Evolutionary conservation across 2,888 invertebrate genomes (phyloP).

Genomic region (Lasioglossum vierecki): DNA sequence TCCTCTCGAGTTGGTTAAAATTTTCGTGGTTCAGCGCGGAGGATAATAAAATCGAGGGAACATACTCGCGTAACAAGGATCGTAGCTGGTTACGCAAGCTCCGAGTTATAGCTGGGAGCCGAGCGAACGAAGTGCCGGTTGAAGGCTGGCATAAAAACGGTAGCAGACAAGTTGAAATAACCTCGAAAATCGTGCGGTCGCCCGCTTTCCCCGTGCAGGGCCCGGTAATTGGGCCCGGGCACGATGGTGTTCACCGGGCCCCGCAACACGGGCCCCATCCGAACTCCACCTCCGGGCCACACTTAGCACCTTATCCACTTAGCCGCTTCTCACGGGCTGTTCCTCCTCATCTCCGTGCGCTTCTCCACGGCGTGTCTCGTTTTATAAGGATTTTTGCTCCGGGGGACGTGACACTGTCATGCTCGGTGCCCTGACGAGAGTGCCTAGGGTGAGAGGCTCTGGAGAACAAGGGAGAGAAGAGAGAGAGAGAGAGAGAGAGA

Average conservation of each 20-base stretch:
- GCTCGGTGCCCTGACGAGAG: slow-evolving; percentile 63
- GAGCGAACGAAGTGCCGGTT: slow-evolving; percentile 6
- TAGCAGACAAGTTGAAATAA: slow-evolving; percentile 48
- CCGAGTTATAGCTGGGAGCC: not conserved
- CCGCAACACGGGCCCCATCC: slow-evolving; percentile 36
- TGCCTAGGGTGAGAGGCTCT: slow-evolving; percentile 28
- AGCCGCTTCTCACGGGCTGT: slow-evolving; percentile 81
- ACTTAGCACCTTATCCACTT: slow-evolving; percentile 83
- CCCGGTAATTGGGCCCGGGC: slow-evolving; percentile 71
- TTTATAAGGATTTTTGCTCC: slow-evolving; percentile 80
- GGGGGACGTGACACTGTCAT: slow-evolving; percentile 82
- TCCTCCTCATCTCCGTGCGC: slow-evolving; percentile 72
- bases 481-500: slow-evolving; percentile 21
- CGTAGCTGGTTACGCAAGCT: slow-evolving; percentile 21
- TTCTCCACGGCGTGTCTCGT: slow-evolving; percentile 78
- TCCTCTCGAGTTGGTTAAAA: not conserved
- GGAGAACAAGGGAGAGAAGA: slow-evolving; percentile 14
- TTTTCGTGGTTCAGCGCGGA: not conserved
- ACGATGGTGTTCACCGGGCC: slow-evolving; percentile 58
- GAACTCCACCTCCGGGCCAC: slow-evolving; percentile 76
- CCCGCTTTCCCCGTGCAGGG: slow-evolving; percentile 61
- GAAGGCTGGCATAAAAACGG: slow-evolving; percentile 41
- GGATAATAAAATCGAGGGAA: not conserved
- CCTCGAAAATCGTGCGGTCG: slow-evolving; percentile 55
- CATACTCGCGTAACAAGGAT: slow-evolving; percentile 11